These are phyloP conservation scores for Drosophila diplacantha DNA, from an alignment of 2,888 invertebrate species.

Conservation along the genomic window DNA sequence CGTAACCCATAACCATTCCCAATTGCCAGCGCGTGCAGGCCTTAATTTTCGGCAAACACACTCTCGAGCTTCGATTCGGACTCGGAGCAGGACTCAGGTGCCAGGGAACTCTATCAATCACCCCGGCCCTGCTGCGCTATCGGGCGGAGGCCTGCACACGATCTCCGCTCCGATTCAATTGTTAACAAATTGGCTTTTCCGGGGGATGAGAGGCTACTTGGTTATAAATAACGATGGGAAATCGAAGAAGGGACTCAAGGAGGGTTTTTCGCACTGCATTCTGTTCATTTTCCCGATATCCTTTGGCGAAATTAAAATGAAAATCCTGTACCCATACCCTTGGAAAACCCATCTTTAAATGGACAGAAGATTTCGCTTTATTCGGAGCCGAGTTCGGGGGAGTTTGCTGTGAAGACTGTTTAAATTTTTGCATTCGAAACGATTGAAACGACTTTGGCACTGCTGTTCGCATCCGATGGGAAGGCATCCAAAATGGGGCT, in stretches of 20 bases:
- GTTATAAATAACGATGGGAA: constrained; percentile 15
- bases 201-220: background rate
- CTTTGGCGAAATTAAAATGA: background rate
- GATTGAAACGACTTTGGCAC: no score
- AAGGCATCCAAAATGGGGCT: background rate
- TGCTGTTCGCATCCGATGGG: no score
- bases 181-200: constrained; percentile 36
- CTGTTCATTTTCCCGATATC: background rate
- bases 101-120: constrained; percentile 35
- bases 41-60: constrained; percentile 58
- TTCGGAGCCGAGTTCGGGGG: background rate
- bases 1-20: constrained; percentile 38
- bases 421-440: background rate
- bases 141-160: constrained; percentile 10
- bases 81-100: constrained; percentile 33
- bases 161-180: constrained; percentile 27
- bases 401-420: background rate
- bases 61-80: constrained; percentile 17
- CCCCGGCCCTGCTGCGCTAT: constrained; percentile 7
- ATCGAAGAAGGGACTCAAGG: background rate
- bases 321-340: background rate
- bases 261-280: background rate
- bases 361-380: background rate
- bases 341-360: no score
- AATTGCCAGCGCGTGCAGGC: constrained; percentile 50